Base-by-base conservation (phyloP, 1,140 invertebrate genomes). In the Leptinotarsa defecta region DNA sequence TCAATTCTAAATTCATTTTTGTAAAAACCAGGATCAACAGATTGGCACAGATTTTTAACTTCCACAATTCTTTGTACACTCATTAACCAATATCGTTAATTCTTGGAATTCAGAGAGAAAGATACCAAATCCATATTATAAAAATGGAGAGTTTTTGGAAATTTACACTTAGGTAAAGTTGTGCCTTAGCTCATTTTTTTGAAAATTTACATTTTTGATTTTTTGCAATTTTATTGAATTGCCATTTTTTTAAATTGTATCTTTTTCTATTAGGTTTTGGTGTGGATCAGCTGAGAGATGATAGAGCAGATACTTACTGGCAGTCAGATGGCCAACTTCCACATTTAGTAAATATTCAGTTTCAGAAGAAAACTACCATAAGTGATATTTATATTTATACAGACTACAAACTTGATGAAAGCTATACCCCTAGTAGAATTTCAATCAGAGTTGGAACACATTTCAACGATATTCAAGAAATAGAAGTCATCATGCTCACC, bases 261-360 rank as follows among this genome's bases (percentile, higher is more conserved):
- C 34, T 43, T 11, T 68, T 71, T 68, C 71, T 74, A 78, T 73
- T 79, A 95, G 97, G 97, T 67, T 98, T 98, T 90, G 98, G 98
- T 27, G 97, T 99, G 15, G 96, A 99, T 84, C 97, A 99, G 84
- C 86, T 99, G 22, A 86, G 97, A 77, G 97, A 99, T 86, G 95
- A 98, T 86, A 94, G 94, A 71, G 92, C 95, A 82, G 98, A 99
- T 79, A 98, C 96, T 1, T 99, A 98, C 86, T 99, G 98, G 98
- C 98, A 99, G 85, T 99, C 97, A 0, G 98, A 99, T 88, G 98
- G 98, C 0, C 96, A 98, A 81, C 89, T 99, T 75, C 98, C 98
- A 6, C 98, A 99, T 87, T 88, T 98, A 77, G 96, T 99, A 0
- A 99, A 99, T 84, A 98, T 99, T 78, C 97, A 99, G 83, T 99